phyloP scores from a whole-genome alignment of 1,140 invertebrate genomes.

The Hyphantria cunea region DNA sequence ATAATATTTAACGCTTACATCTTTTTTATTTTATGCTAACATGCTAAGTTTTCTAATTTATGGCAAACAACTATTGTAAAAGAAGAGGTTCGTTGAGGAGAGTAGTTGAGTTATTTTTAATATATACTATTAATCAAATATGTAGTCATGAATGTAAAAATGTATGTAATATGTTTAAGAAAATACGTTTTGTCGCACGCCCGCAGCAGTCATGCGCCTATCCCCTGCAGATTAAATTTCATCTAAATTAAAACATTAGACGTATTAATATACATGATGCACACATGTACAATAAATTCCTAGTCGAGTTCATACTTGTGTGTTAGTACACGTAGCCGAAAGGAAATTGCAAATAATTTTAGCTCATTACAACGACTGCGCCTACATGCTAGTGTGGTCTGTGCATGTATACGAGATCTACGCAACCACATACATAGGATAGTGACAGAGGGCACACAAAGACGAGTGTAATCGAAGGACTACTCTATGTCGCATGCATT shows the following conservation, averaged over 20 bases:
- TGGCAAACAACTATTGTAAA: too few relatives aligned
- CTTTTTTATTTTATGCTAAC: too few relatives aligned
- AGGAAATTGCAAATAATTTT: slow-evolving; percentile 69
- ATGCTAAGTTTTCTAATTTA: too few relatives aligned
- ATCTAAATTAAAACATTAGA: slow-evolving; percentile 22
- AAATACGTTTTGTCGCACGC: too few relatives aligned
- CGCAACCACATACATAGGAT: slow-evolving; percentile 49
- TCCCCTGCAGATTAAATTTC: slow-evolving; percentile 3
- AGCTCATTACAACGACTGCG: slow-evolving; percentile 49
- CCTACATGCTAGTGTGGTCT: slow-evolving; percentile 38
- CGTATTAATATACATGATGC: slow-evolving; percentile 35
- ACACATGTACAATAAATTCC: slow-evolving; percentile 31
- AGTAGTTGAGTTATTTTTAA: too few relatives aligned
- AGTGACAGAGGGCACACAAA: slow-evolving; percentile 47
- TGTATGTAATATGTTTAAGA: too few relatives aligned
- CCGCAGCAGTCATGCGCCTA: neutral
- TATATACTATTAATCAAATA: too few relatives aligned
- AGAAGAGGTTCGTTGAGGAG: too few relatives aligned
- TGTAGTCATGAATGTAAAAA: too few relatives aligned
- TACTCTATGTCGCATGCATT: slow-evolving; percentile 42
- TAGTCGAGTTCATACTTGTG: slow-evolving; percentile 9
- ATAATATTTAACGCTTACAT: too few relatives aligned
- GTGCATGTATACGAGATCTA: slow-evolving; percentile 45
- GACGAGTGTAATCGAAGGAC: slow-evolving; percentile 55
- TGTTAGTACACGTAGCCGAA: slow-evolving; percentile 41